Evolutionary conservation across 2,113 vertebrate species (phyloP), one percentile per base, ranked within the genome.

Genomic region (Microtus montanus): DNA sequence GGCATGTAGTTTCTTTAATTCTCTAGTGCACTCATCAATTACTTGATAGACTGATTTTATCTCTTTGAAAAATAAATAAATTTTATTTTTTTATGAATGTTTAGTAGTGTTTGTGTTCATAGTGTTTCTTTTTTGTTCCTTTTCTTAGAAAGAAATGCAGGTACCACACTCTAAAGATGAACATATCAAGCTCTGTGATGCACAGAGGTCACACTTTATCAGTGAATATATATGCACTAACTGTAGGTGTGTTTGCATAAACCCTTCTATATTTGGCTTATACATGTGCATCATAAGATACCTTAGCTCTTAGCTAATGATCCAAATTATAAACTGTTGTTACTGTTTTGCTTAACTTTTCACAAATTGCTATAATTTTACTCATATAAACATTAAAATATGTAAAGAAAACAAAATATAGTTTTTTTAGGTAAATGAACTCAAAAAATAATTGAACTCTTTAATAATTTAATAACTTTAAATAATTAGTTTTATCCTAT

Each of bases 51-150:
- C 4, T 82, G 38, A 88, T 82, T 77, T 95, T 9, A 70, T 95
- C 82, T 12, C 74, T 89, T 47, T 87, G 38, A 71, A 96, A 88
- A 78, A 78, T 10, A 8, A 80, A 82, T 82, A 35, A 52, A 89
- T 47, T 88, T 44, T 4, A 87, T 61, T 89, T 94, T 94, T 85
- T 95, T 22, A 66, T 12, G 83, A 28, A 74, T 94, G 12, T 3
- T 86, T 63, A 92, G 0, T 92, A 24, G 19, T 84, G 2, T 49
- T 95, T 35, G 54, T 66, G 3, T 85, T 61, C 17, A 58, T 78
- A 1, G 88, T 70, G 0, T 1, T 68, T 87, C 22, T 94, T 94
- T 80, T 58, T 63, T 84, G 8, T 22, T 86, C 12, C 54, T 84
- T 84, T 24, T 74, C 74, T 87, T 54, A 38, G 10, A 92, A 90